Base-by-base conservation (phyloP, 2,888 invertebrate genomes). In the Drosophila stalkeri region DNA sequence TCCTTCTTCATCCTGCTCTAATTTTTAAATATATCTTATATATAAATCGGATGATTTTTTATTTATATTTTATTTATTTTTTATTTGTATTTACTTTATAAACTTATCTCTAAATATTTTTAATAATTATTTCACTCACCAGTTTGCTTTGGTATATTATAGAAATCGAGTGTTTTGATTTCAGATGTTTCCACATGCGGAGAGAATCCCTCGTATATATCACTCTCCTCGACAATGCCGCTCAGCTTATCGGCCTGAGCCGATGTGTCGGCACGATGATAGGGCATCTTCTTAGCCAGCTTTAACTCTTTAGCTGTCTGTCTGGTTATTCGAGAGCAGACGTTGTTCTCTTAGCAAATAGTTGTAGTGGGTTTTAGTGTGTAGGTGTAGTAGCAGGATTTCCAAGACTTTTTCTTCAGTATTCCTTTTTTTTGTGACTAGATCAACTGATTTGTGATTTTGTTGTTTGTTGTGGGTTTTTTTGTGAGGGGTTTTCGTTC, bases 111-210 rank as follows among this genome's bases (percentile, higher is more conserved):
- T 20, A 20, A 44, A 23, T 46, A 46, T 1, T 12, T 7, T 20
- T 14, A 14, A 23, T 46, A 23, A 31, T 18, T 0, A 23, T n/a
- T 35, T 31, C 0, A 1, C 91, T 91, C 67, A 92, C 92, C 93
- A 74, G 93, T 90, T 86, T 87, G 91, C 85, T 92, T 92, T 75
- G 93, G 91, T 85, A 86, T 81, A 71, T 81, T 91, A 64, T 93
- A 92, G 70, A 91, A 91, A 78, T 93, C 92, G 47, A 93, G 89
- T 75, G 91, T 90, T 81, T 96, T 95, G 87, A 97, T 96, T 88
- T 96, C 96, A 76, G 95, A 95, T 63, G 96, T 95, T 93, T 97
- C 97, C 78, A 97, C 97, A 93, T 97, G 96, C 69, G 96, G 95
- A 76, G 97, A 96, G 93, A 96, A 97, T 68, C 96, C 96, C 94